A percentile compares a stretch with the other conserved stretches of the same genome.
These are phyloP conservation scores for Temnothorax curvispinosus DNA, from an alignment of 1,140 invertebrate species.

Conservation along the genomic window DNA sequence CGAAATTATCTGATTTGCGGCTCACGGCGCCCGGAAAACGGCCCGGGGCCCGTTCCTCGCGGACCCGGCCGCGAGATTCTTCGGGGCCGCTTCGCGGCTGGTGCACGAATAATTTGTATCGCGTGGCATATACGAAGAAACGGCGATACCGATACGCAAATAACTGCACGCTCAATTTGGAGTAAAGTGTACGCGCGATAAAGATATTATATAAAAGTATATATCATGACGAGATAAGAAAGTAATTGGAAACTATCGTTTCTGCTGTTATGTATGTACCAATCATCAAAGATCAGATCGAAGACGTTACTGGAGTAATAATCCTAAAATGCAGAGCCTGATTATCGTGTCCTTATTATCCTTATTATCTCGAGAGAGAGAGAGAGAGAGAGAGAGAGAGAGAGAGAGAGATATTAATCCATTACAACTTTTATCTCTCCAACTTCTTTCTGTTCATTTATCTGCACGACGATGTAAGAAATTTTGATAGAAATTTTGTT, in stretches of 20 bases:
- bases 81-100: not conserved
- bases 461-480: not conserved
- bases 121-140: constrained; percentile 8
- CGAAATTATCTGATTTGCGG: constrained; percentile 77
- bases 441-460: not conserved
- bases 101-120: constrained; percentile 61
- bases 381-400: too few relatives aligned
- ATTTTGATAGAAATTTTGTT: not conserved
- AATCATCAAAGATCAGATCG: not conserved
- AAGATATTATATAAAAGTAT: constrained; percentile 36
- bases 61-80: not conserved
- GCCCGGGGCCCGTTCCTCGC: not conserved
- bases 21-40: constrained; percentile 65
- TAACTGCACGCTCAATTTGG: constrained; percentile 1
- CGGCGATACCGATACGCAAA: constrained; percentile 18
- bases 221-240: constrained; percentile 35
- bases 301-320: constrained; percentile 3
- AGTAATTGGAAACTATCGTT: constrained; percentile 12
- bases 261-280: not conserved
- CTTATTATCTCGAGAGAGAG: too few relatives aligned
- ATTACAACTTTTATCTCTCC: not conserved
- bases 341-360: constrained; percentile 1
- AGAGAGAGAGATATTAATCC: not conserved
- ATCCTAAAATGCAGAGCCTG: not conserved
- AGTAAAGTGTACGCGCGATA: constrained; percentile 23